Evolutionary conservation across 2,888 invertebrate genomes (phyloP).

Genomic region (Ophonus ardosiacus): DNA sequence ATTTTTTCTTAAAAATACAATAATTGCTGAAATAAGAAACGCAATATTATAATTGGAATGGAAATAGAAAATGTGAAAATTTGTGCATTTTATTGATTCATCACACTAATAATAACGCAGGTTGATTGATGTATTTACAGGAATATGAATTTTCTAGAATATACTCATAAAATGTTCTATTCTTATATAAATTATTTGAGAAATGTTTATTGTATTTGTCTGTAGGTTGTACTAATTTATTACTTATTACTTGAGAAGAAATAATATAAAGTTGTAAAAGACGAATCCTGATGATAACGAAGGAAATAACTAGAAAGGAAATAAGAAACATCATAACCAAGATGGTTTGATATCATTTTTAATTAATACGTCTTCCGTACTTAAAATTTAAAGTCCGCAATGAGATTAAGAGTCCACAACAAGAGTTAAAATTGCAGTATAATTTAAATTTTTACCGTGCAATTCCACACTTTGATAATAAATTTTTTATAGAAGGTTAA

Average conservation of each 20-base stretch:
- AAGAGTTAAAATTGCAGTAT: slow-evolving; percentile 47
- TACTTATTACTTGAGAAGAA: neutral
- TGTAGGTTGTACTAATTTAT: neutral
- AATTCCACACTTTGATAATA: slow-evolving; percentile 56
- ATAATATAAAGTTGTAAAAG: neutral
- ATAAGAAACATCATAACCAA: slow-evolving; percentile 41
- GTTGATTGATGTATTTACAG: too few relatives aligned
- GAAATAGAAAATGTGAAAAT: too few relatives aligned
- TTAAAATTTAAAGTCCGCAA: slow-evolving; percentile 23
- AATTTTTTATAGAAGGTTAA: slow-evolving; percentile 59
- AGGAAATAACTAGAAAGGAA: slow-evolving; percentile 13
- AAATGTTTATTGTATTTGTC: too few relatives aligned
- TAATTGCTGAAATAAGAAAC: too few relatives aligned
- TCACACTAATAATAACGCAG: too few relatives aligned
- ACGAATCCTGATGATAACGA: neutral
- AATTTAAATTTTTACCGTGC: slow-evolving; percentile 59
- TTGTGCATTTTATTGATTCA: too few relatives aligned
- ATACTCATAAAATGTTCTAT: too few relatives aligned
- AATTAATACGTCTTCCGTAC: slow-evolving; percentile 39
- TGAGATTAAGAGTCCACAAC: slow-evolving; percentile 49
- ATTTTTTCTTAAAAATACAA: too few relatives aligned
- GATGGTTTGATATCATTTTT: slow-evolving; percentile 34
- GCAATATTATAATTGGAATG: too few relatives aligned
- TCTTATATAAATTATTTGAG: too few relatives aligned
- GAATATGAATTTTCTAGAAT: too few relatives aligned